Percentiles rank a stretch among this genome's conserved stretches.
Conservation (phyloP, 64 coral and sea anemone genomes). For the Pachyseris speciosa region DNA sequence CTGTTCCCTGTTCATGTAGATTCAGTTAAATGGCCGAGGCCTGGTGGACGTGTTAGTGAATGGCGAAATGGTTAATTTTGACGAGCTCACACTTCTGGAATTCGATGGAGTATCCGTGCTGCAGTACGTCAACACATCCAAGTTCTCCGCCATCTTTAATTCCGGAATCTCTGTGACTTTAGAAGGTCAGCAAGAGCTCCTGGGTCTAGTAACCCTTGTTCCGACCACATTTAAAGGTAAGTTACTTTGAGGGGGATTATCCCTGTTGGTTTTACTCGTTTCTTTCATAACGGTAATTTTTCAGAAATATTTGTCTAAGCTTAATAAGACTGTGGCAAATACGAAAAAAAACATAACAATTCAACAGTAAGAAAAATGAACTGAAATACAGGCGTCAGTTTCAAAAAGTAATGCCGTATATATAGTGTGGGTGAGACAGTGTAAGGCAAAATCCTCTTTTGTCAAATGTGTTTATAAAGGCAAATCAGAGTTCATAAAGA, state of each 20-base stretch:
- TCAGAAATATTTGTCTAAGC: too few species aligned
- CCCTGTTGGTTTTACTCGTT: too few species aligned
- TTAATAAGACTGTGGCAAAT: too few species aligned
- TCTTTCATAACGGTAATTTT: too few species aligned
- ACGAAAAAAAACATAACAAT: too few species aligned
- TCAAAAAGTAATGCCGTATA: too few species aligned
- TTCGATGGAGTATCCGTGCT: conserved; percentile 42
- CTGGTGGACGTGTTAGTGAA: conserved; percentile 55
- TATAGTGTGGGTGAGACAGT: too few species aligned
- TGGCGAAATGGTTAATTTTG: conserved; percentile 56
- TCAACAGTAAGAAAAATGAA: too few species aligned
- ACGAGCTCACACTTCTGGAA: conserved; percentile 38
- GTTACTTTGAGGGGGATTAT: background rate
- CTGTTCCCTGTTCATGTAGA: conserved; percentile 1
- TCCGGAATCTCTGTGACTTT: conserved; percentile 70
- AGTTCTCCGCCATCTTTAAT: conserved; percentile 56
- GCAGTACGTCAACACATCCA: conserved; percentile 53
- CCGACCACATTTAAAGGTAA: conserved; percentile 68
- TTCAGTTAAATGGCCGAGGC: conserved; percentile 58
- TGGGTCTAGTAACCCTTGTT: conserved; percentile 54
- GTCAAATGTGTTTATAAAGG: too few species aligned
- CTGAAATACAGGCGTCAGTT: too few species aligned
- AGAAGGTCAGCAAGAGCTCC: conserved; percentile 39
- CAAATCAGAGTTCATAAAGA: too few species aligned
- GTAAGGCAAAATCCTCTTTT: too few species aligned